Evolutionary conservation across 2,113 vertebrate genomes (phyloP), one percentile per base, ranked within the genome.

Genomic region (Melozone crissalis): DNA sequence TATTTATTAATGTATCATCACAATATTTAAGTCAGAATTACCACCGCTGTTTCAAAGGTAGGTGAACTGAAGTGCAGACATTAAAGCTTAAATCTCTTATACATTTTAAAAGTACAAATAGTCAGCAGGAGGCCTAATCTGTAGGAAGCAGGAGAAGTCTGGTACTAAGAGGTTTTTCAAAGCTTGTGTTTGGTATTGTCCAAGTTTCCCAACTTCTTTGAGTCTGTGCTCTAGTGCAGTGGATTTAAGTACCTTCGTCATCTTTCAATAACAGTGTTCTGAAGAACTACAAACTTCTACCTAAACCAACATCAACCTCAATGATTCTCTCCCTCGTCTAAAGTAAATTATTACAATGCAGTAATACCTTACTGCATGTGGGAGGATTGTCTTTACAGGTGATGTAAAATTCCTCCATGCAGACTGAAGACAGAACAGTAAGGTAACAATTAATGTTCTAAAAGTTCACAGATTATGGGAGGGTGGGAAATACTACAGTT

Each of bases 1-100:
- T 96, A 96, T 94, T 93, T 95, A 97, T 95, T 96, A 95, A 96
- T 96, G 80, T 61, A 92, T 87, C 74, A 57, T 89, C 91, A 92
- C 62, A 95, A 95, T 92, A 94, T 84, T 90, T 94, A 91, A 96
- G 80, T 89, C 87, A 82, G 84, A 95, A 94, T 94, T 94, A 92
- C 63, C 74, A 68, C 28, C 41, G 76, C 47, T 61, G 6, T 95
- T 95, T 94, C 81, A 95, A 95, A 95, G 84, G 61, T n/a, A 71
- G 55, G 43, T 47, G 74, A 94, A 93, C 22, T 13, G 66, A 94
- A 54, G 57, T 82, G 66, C 47, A 89, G 89, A 78, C 31, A 82
- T 51, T 86, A 91, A 92, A 94, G 24, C 54, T 49, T 81, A 91
- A 68, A 79, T 1, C 9, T 65, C 65, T 90, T 86, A 43, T 24